These are phyloP conservation scores for Parnassius glacialis DNA, from an alignment of 2,888 invertebrate species.

Conservation along the genomic window DNA sequence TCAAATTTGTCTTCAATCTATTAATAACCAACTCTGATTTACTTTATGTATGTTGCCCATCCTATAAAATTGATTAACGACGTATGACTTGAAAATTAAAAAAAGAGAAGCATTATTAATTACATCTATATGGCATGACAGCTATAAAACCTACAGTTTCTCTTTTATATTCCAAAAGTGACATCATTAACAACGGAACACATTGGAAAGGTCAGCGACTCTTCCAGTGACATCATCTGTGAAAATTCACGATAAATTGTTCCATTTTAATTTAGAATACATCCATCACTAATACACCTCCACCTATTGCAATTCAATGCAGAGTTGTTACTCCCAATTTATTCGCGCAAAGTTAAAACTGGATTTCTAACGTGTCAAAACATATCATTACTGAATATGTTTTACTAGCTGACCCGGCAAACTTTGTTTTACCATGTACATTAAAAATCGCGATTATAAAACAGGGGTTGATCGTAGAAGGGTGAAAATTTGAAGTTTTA, in stretches of 20 bases:
- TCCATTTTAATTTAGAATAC: constrained; percentile 24
- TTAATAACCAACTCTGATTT: too few species aligned
- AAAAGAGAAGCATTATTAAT: background rate
- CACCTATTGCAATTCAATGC: constrained; percentile 3
- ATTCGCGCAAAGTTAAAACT: constrained; percentile 13
- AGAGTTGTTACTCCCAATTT: constrained; percentile 9
- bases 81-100: background rate
- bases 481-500: too few species aligned
- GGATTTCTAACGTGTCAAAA: constrained; percentile 12
- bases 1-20: too few species aligned
- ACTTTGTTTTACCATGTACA: too few species aligned
- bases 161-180: constrained; percentile 28
- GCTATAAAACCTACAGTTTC: constrained; percentile 14
- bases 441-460: too few species aligned
- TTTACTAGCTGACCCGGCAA: too few species aligned
- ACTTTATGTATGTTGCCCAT: too few species aligned
- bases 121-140: background rate
- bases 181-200: constrained; percentile 29
- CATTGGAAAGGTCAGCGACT: constrained; percentile 35
- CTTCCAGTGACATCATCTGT: constrained; percentile 39
- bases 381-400: constrained; percentile 12
- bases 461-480: too few species aligned
- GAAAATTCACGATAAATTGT: constrained; percentile 25
- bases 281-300: constrained; percentile 15
- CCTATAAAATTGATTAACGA: too few species aligned